Base-by-base conservation (phyloP, 2,113 vertebrate species). In the Scopus umbretta region DNA sequence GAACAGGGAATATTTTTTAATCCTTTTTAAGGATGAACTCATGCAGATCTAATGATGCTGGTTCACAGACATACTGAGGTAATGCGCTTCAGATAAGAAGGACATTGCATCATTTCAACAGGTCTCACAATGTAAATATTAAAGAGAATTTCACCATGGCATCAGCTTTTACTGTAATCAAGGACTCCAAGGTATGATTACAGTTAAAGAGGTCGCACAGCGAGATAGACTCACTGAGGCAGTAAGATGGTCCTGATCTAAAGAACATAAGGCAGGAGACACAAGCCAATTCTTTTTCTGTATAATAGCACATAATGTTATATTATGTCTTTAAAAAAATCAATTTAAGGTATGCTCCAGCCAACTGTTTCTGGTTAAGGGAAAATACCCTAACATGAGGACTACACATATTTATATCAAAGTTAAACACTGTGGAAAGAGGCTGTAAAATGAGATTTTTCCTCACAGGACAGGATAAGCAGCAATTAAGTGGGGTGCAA, bases 51-150 rank as follows among this genome's bases (percentile, higher is more conserved):
- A 97, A 97, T 91, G 96, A 94, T 98, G 98, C 98, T 98, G 98
- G 98, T 97, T 98, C 98, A 98, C 94, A 96, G 96, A 93, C 92
- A 96, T 66, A 86, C 80, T 98, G 97, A 97, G 97, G 97, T 98
- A 98, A 98, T 97, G 96, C 89, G 95, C 96, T 98, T 96, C 92
- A 73, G 84, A 92, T 50, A 86, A 95, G 80, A 72, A 86, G 76
- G 88, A 94, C 94, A 97, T 98, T 97, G 96, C 96, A 96, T 97
- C 98, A 98, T 97, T 97, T 96, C 80, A 83, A 76, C 71, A 97
- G 97, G 92, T 96, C 97, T 96, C 95, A 59, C 80, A 65, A 90
- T 78, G 68, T 90, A 93, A 93, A 97, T 97, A 95, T 95, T 97
- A 96, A 98, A 97, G 93, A 59, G 79, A 95, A 94, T 97, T 98